phyloP scores from a whole-genome alignment of 2,888 invertebrate species.

The Drosophila fulvimacula region DNA sequence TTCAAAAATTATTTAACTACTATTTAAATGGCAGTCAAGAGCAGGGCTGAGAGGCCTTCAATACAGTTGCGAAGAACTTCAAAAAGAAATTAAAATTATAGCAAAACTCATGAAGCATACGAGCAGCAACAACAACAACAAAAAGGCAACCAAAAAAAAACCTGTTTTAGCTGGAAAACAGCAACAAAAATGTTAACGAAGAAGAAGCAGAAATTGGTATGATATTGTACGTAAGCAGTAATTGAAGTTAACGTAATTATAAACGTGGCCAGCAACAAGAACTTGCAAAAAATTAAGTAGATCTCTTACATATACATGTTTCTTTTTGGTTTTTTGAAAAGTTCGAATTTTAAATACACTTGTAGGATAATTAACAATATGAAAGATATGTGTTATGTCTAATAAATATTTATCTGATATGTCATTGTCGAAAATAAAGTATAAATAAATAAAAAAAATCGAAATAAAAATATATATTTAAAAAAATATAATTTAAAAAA shows the following conservation, averaged over 20 bases:
- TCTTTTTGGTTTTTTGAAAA: background rate
- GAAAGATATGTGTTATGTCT: background rate
- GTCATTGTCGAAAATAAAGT: too few species aligned
- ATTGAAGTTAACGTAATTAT: constrained; percentile 78
- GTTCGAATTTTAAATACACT: constrained; percentile 15
- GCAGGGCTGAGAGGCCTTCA: constrained; percentile 49
- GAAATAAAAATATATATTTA: background rate
- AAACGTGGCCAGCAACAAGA: constrained; percentile 53
- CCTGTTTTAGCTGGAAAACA: constrained; percentile 53
- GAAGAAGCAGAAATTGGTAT: constrained; percentile 51
- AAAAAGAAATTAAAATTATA: constrained; percentile 73
- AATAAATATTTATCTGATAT: background rate
- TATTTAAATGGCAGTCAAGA: constrained; percentile 44
- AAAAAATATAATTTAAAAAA: background rate
- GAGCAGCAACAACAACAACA: constrained; percentile 19
- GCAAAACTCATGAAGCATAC: constrained; percentile 57
- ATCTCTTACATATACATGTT: background rate
- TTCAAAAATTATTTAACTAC: constrained; percentile 54
- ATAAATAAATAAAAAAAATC: too few species aligned
- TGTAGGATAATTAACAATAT: background rate
- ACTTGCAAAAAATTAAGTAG: constrained; percentile 10
- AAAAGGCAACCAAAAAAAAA: constrained; percentile 47
- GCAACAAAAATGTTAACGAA: constrained; percentile 22
- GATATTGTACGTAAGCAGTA: constrained; percentile 75
- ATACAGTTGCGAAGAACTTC: constrained; percentile 63